Evolutionary conservation across 2,113 vertebrate species (phyloP).

Genomic region (Ceratotherium simum): DNA sequence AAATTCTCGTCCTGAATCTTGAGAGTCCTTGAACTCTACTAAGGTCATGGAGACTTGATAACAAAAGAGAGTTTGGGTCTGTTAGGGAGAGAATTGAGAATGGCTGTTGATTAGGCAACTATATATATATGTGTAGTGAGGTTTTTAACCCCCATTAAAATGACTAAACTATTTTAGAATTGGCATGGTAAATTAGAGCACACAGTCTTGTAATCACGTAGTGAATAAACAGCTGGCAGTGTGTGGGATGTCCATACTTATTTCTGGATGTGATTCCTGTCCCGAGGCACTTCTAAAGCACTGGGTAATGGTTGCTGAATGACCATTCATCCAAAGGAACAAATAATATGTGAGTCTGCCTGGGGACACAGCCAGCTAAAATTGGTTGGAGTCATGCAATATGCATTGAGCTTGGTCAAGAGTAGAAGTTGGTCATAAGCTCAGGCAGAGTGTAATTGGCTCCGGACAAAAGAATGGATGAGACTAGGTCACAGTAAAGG

Average conservation of each 20-base stretch:
- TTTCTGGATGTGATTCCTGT: constrained; percentile 61
- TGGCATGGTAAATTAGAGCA: neutral
- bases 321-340: constrained; percentile 70
- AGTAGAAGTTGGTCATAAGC: constrained; percentile 58
- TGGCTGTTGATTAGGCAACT: neutral
- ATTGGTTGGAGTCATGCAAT: constrained; percentile 73
- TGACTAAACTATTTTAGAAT: constrained; percentile 29
- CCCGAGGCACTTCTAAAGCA: constrained; percentile 63
- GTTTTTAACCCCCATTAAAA: neutral
- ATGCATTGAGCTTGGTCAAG: constrained; percentile 58
- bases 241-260: constrained; percentile 52
- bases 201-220: neutral
- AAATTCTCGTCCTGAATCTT: neutral
- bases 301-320: constrained; percentile 71
- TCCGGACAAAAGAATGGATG: constrained; percentile 56
- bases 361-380: constrained; percentile 72
- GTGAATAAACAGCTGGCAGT: constrained; percentile 61
- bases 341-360: constrained; percentile 77
- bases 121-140: neutral
- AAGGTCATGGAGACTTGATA: neutral
- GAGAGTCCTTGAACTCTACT: neutral
- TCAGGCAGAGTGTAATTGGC: constrained; percentile 57
- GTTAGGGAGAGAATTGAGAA: neutral
- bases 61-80: neutral
- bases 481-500: constrained; percentile 1